Evolutionary conservation across 2,888 invertebrate species (phyloP).

Genomic region (Drosophila borealis): DNA sequence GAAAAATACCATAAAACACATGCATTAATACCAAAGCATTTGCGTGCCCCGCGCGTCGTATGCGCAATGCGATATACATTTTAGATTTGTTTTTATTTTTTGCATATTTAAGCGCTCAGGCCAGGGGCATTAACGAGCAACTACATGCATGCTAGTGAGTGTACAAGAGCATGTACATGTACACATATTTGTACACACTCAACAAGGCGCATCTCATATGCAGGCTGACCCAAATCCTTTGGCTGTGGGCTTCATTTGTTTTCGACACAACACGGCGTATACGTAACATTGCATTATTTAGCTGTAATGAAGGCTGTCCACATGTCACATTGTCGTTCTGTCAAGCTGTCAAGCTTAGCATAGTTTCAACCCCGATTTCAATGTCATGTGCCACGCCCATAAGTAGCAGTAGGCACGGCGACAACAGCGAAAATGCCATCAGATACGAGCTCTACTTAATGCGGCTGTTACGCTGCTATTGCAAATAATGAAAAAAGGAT

Average conservation of each 20-base stretch:
- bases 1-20: constrained; percentile 15
- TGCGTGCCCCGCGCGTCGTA: constrained; percentile 46
- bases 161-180: constrained; percentile 8
- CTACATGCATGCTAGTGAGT: constrained; percentile 26
- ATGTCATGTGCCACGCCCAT: constrained; percentile 74
- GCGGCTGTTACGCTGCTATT: constrained; percentile 44
- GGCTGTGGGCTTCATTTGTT: constrained; percentile 72
- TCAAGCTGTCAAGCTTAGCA: constrained; percentile 71
- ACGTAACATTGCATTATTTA: constrained; percentile 72
- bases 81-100: constrained; percentile 47
- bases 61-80: constrained; percentile 66
- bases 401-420: constrained; percentile 5
- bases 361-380: constrained; percentile 65
- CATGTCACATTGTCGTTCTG: constrained; percentile 21
- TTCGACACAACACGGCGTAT: constrained; percentile 62
- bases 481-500: constrained; percentile 71
- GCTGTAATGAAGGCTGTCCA: constrained; percentile 71
- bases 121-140: constrained; percentile 60
- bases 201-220: constrained; percentile 67
- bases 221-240: constrained; percentile 75
- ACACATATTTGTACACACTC: constrained; percentile 29
- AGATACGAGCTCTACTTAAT: constrained; percentile 56
- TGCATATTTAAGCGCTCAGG: constrained; percentile 62
- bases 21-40: constrained; percentile 64
- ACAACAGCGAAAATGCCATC: constrained; percentile 19